Evolutionary conservation across 2,888 invertebrate genomes (phyloP), one percentile per base, ranked within the genome.

Genomic region (Drosophila limbata): DNA sequence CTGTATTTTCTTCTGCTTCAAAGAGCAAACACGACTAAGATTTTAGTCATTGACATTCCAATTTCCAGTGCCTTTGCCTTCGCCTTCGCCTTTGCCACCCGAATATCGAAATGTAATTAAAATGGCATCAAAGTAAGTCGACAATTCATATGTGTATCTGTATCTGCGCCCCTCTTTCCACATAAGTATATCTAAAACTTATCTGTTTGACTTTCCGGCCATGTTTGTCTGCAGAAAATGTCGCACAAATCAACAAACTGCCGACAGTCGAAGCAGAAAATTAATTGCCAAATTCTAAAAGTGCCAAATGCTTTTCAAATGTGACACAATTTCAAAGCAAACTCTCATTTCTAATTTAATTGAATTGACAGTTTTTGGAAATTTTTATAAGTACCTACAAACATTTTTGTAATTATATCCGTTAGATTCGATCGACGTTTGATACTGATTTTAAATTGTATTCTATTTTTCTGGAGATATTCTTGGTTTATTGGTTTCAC

Each of bases 31-130:
- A 11, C 28, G 35, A 40, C 45, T 65, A 69, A 57, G 42, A 74
- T 59, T 50, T 69, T 50, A 9, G 25, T 31, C 33, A 52, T 21
- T 52, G 39, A 50, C 48, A 48, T 48, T 48, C 33, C 33, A 5
- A 33, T 8, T 48, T n/a, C n/a, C n/a, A n/a, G n/a, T n/a, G 6
- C 5, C 17, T 19, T 33, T 31, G 17, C 6, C 21, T 21, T 37
- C 35, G 19, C 6, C 17, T 6, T 31, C 21, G n/a, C 21, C 1
- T 15, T 33, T 37, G 31, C 21, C 45, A 17, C 13, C 44, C 45
- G 45, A 37, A 56, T 63, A 28, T 60, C 39, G 47, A 81, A 78
- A 75, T 78, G 79, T 78, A 80, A 80, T 80, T 80, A 81, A 78
- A 65, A 33, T 52, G 63, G 67, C 81, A 74, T 81, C 71, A 78